A percentile compares a stretch with the other conserved stretches of the same genome.
Evolutionary conservation across 2,888 invertebrate species (phyloP).

Genomic region (Toxonevra muliebris): DNA sequence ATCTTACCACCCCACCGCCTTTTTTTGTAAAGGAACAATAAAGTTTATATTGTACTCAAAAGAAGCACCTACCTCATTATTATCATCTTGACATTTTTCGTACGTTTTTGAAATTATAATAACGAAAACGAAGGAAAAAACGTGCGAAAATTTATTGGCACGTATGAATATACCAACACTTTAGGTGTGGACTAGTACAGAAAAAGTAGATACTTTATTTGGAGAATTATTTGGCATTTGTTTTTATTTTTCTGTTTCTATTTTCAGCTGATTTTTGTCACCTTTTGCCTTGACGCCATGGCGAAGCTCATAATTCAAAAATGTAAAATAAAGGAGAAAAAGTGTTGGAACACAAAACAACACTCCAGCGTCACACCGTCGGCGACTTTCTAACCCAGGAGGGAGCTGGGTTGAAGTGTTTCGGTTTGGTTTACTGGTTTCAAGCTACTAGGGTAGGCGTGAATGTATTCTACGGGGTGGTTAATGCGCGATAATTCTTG

Average conservation of each 20-base stretch:
- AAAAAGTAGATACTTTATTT: slow-evolving; percentile 16
- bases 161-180: slow-evolving; percentile 42
- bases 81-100: slow-evolving; percentile 53
- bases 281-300: slow-evolving; percentile 47
- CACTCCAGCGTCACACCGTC: background rate
- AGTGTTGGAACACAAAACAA: slow-evolving; percentile 17
- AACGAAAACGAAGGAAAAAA: slow-evolving; percentile 50
- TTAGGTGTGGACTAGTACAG: slow-evolving; percentile 29
- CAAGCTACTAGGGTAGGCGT: background rate
- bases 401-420: background rate
- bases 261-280: slow-evolving; percentile 44
- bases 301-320: slow-evolving; percentile 49
- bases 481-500: slow-evolving; percentile 48
- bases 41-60: background rate
- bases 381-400: background rate
- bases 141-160: slow-evolving; percentile 63
- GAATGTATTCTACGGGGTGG: slow-evolving; percentile 7
- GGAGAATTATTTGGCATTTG: slow-evolving; percentile 33
- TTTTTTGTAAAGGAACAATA: slow-evolving; percentile 13
- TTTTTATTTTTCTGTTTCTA: slow-evolving; percentile 48
- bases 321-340: slow-evolving; percentile 40
- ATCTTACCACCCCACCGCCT: background rate
- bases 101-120: slow-evolving; percentile 52
- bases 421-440: background rate
- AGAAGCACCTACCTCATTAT: slow-evolving; percentile 44